Evolutionary conservation across 2,797 vertebrate species (phyloP), one percentile per base, ranked within the genome.

Genomic region (Sebastiscus tertius): DNA sequence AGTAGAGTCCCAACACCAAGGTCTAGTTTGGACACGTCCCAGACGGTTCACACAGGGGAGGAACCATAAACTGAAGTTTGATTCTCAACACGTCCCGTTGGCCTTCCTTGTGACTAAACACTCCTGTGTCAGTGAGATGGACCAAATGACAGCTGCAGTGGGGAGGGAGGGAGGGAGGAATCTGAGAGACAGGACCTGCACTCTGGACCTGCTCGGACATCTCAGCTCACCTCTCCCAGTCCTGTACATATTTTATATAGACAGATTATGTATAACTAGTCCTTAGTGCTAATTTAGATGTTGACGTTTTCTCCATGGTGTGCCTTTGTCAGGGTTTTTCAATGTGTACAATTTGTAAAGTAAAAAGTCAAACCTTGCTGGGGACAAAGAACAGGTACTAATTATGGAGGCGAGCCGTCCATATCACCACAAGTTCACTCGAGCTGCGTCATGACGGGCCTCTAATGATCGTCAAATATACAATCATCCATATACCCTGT

Each of bases 281-380:
- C 87, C 83, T 87, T 92, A 81, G 88, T 93, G 87, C 80, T 91
- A 81, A 80, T 89, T 79, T 91, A 67, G 88, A 89, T 93, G 92
- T 94, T 93, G 91, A 89, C 81, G 92, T 95, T 95, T 94, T 94
- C 94, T 96, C 95, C 94, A 95, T 96, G 91, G 95, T 95, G 96
- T 96, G 96, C 96, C 96, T 96, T 94, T 88, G 92, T 96, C 94
- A 93, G 94, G 94, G 93, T 94, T 96, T 93, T 95, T 95, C 92
- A 90, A 88, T 94, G 90, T 96, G 93, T 96, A 94, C 92, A 95
- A 92, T 95, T 95, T 96, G 93, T 95, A 93, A 93, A 92, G 92
- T 89, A 86, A 89, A 88, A 88, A 89, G 83, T 80, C 65, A 80
- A 84, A 87, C 89, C 89, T 93, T 88, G 79, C 87, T 91, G 89